phyloP scores from a whole-genome alignment of 2,113 vertebrate genomes.

The Carollia perspicillata region DNA sequence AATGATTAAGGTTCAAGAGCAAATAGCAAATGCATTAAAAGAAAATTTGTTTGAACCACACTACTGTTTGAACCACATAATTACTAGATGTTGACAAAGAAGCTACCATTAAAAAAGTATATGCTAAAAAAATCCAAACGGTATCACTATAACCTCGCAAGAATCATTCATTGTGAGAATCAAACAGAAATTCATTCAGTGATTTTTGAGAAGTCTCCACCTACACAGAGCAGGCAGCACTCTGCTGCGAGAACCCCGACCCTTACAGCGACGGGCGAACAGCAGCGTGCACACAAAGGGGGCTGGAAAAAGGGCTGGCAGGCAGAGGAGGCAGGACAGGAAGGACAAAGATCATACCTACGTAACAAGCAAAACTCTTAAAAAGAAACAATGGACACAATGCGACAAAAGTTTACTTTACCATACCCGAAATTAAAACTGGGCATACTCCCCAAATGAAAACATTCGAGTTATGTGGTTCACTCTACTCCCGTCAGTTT shows the following conservation, averaged over 20 bases:
- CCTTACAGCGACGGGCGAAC: neutral
- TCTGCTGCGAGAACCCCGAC: neutral
- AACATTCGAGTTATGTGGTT: neutral
- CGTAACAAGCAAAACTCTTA: neutral
- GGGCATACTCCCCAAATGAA: neutral
- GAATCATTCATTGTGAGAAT: too few species aligned
- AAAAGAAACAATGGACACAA: neutral
- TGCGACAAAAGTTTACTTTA: neutral
- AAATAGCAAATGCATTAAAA: too few species aligned
- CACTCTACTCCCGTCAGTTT: neutral
- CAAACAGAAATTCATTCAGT: neutral
- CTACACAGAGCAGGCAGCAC: neutral
- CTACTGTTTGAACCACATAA: too few species aligned
- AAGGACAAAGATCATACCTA: neutral
- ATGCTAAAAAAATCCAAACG: too few species aligned
- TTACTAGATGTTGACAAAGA: too few species aligned
- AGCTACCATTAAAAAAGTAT: too few species aligned
- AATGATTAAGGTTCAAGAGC: too few species aligned
- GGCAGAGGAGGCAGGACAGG: neutral
- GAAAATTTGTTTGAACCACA: too few species aligned
- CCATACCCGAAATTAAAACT: neutral
- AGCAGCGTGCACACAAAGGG: neutral
- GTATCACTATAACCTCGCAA: too few species aligned
- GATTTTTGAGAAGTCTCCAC: neutral
- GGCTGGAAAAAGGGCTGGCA: neutral